A percentile compares a stretch with the other conserved stretches of the same genome.
These are phyloP conservation scores for Todiramphus chloris DNA, from an alignment of 2,113 vertebrate genomes.

Conservation along the genomic window DNA sequence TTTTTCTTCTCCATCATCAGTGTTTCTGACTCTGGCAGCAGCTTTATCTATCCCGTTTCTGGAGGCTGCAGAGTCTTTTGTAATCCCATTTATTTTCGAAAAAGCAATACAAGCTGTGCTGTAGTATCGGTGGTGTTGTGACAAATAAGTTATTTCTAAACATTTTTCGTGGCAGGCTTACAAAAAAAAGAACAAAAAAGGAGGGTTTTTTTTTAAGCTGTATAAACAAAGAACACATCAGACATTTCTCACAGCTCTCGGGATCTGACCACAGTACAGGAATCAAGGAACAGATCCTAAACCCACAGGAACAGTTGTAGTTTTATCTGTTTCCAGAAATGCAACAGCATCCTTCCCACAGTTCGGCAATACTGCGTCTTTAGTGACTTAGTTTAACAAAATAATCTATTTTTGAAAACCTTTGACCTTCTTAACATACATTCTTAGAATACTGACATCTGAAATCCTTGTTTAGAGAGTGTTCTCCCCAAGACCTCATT, in stretches of 20 bases:
- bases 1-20: background rate
- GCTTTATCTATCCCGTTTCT: background rate
- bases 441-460: background rate
- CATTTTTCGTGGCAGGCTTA: background rate
- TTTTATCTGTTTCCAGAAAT: background rate
- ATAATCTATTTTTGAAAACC: background rate
- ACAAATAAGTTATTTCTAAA: background rate
- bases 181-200: accelerated
- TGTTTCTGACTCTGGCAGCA: background rate
- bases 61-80: background rate
- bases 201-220: background rate
- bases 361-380: background rate
- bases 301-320: background rate
- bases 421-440: background rate
- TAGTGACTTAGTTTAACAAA: background rate
- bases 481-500: background rate
- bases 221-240: background rate
- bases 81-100: background rate
- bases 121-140: background rate
- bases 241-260: background rate
- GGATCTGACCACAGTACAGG: background rate
- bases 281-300: background rate
- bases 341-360: background rate
- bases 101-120: conserved; percentile 28
- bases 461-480: background rate